Base-by-base conservation (phyloP, 2,797 vertebrate species). In the Corythornis leucogaster region DNA sequence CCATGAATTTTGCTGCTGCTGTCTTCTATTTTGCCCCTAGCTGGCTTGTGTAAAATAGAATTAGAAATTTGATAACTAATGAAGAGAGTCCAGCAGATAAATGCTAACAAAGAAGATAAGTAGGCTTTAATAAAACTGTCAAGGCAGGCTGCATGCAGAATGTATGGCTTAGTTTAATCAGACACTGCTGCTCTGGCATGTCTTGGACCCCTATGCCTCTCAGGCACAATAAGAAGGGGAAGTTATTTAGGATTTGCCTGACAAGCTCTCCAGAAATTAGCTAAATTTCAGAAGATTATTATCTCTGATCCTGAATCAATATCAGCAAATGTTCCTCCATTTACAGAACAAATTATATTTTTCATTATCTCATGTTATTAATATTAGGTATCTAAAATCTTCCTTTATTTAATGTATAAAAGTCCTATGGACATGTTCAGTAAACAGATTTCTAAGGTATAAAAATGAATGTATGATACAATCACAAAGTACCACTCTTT, bases 21-120 rank as follows among this genome's bases (percentile, higher is more conserved):
- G 2, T 31, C 51, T 88, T 24, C 28, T 90, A 6, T 74, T 87
- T 74, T 90, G 61, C 92, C 75, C 74, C 53, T 59, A 50, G 28
- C n/a, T 90, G 33, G 33, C 61, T 59, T 87, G 57, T 50, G 45
- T 77, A 81, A 94, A 91, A 76, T 20, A 76, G 50, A 68, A 92
- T 88, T 74, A 88, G 43, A 81, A 76, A 93, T 53, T 12, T 74
- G 86, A 85, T 71, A 89, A 61, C 38, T 92, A 82, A 86, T 86
- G 70, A 91, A 78, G 54, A 75, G 17, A 76, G 31, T 26, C 46
- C 40, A 90, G 43, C 30, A 80, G 26, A 69, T 58, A 84, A 85
- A 69, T 48, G 40, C 24, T 45, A 69, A 26, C 26, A 35, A 83
- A 68, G 28, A 82, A 62, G 16, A 19, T 80, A 78, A 71, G 18